A percentile compares a stretch with the other conserved stretches of the same genome.
phyloP scores from a whole-genome alignment of 2,888 invertebrate species.

The Meta bourneti region DNA sequence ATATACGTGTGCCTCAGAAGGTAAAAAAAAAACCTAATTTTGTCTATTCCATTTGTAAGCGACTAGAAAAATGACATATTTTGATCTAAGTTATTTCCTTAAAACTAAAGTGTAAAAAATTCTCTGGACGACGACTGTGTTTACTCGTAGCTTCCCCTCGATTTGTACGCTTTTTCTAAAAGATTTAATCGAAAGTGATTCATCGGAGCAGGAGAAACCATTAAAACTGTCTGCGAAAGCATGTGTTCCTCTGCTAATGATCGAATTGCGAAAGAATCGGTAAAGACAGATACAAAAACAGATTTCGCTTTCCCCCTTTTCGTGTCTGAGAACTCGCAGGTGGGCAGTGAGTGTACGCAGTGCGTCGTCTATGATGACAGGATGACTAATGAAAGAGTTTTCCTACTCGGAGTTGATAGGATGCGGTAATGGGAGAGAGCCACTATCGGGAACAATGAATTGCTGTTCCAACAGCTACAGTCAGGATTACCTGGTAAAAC shows the following conservation, averaged over 20 bases:
- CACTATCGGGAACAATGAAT: no score
- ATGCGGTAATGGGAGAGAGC: neutral
- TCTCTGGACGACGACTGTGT: no score
- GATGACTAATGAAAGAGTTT: slow-evolving; percentile 30
- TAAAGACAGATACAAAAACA: neutral
- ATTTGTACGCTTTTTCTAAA: no score
- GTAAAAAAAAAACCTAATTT: no score
- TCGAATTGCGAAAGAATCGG: neutral
- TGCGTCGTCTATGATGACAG: neutral
- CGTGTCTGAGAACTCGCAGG: slow-evolving; percentile 4
- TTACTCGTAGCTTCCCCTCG: no score
- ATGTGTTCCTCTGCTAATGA: neutral
- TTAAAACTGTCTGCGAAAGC: neutral
- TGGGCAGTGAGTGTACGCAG: neutral
- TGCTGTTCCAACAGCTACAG: no score
- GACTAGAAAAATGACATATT: no score
- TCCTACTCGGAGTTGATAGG: neutral
- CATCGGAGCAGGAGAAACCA: neutral
- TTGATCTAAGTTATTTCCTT: no score
- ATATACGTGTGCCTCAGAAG: no score
- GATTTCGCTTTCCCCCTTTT: neutral
- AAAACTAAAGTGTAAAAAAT: no score
- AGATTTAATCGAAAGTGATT: neutral
- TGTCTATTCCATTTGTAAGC: no score
- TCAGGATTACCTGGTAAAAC: neutral